A percentile compares a stretch with the other conserved stretches of the same genome.
Conservation (phyloP, 2,113 vertebrate species). For the Rousettus leschenaultii region DNA sequence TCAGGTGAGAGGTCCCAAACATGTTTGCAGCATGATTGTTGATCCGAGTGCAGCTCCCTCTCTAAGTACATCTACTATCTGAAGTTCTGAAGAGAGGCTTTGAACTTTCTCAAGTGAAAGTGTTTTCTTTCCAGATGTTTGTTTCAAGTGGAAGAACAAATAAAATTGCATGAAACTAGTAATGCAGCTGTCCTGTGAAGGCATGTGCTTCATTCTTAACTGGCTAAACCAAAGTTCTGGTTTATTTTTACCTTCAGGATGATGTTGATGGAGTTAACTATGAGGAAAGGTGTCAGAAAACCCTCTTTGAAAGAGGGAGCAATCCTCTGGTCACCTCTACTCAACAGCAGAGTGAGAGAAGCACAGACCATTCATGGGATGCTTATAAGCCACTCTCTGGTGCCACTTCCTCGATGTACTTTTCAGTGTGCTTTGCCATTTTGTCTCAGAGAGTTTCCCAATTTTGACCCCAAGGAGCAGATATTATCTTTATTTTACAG, state of each 20-base stretch:
- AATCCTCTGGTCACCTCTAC: background rate
- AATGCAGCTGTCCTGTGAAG: background rate
- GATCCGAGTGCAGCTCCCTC: background rate
- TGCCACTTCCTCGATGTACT: background rate
- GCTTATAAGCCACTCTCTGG: background rate
- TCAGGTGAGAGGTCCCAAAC: background rate
- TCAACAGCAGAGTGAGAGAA: background rate
- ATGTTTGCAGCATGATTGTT: background rate
- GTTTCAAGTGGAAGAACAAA: constrained; percentile 26
- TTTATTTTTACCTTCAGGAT: constrained; percentile 1
- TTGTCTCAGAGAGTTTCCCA: background rate
- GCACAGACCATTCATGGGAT: no score
- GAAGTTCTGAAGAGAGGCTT: background rate
- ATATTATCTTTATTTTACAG: background rate
- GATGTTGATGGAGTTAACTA: background rate
- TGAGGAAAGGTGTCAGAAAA: background rate
- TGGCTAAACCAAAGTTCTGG: background rate
- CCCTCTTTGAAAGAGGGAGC: background rate
- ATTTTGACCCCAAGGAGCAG: background rate
- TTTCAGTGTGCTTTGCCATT: background rate
- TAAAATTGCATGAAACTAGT: background rate
- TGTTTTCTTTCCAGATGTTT: background rate
- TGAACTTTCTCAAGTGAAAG: background rate
- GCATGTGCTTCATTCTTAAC: background rate
- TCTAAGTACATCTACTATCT: background rate